These are phyloP conservation scores for Adelognathus sp. DNA, from an alignment of 2,888 invertebrate species.

Conservation along the genomic window DNA sequence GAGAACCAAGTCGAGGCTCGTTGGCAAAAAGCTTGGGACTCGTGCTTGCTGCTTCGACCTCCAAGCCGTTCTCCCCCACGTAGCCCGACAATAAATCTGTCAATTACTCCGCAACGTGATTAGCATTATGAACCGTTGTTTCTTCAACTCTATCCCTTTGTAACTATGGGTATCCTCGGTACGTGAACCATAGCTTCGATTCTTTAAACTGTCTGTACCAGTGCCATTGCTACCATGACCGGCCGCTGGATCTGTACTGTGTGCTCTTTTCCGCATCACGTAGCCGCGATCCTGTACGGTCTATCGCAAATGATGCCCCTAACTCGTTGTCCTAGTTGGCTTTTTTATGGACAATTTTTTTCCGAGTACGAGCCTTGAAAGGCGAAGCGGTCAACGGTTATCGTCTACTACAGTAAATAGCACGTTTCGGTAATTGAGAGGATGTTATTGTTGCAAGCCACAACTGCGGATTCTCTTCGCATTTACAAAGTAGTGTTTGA, in stretches of 20 bases:
- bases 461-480: neutral
- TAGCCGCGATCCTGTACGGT: conserved; percentile 14
- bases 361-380: neutral
- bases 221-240: neutral
- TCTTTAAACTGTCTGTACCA: conserved; percentile 63
- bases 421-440: neutral
- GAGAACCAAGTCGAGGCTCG: conserved; percentile 22
- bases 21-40: conserved; percentile 43
- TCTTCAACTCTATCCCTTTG: conserved; percentile 27
- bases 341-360: conserved; percentile 6
- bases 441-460: too few species aligned
- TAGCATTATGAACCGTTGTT: conserved; percentile 55
- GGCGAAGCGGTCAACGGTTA: neutral
- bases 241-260: conserved; percentile 41
- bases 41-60: conserved; percentile 9
- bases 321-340: conserved; percentile 4
- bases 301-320: conserved; percentile 34
- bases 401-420: neutral
- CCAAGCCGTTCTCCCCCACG: neutral
- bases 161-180: neutral
- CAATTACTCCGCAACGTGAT: conserved; percentile 54
- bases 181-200: conserved; percentile 30
- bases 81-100: conserved; percentile 52
- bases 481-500: neutral
- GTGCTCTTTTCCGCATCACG: conserved; percentile 27